Evolutionary conservation across 1,140 invertebrate species (phyloP).

Genomic region (Drosophila oshimai): DNA sequence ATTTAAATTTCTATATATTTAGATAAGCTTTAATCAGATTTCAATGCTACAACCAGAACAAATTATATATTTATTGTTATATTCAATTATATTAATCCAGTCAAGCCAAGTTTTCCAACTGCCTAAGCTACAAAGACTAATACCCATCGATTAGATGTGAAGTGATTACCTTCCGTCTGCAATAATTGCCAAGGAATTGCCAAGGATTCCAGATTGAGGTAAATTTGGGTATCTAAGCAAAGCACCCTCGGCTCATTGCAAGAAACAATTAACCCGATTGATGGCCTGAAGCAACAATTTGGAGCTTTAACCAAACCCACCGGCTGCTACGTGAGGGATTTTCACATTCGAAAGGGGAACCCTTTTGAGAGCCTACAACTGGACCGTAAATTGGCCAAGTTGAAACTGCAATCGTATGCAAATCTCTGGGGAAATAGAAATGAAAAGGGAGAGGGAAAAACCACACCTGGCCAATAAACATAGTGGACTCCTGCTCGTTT

Average conservation of each 20-base stretch:
- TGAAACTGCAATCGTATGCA: slow-evolving; percentile 35
- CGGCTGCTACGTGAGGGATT: too few relatives aligned
- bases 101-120: background rate
- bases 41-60: too few relatives aligned
- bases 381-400: slow-evolving; percentile 30
- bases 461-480: slow-evolving; percentile 4
- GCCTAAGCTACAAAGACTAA: background rate
- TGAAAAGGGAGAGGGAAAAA: too few relatives aligned
- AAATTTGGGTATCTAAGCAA: background rate
- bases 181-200: background rate
- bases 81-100: background rate
- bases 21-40: too few relatives aligned
- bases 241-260: background rate
- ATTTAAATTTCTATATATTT: too few relatives aligned
- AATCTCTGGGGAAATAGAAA: background rate
- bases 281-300: background rate
- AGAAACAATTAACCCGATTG: slow-evolving; percentile 20
- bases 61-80: background rate
- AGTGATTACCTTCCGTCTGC: slow-evolving; percentile 1
- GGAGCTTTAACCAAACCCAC: background rate
- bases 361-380: slow-evolving; percentile 18
- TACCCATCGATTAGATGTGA: background rate
- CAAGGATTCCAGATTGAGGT: too few relatives aligned
- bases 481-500: background rate
- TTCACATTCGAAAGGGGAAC: background rate